Conservation (phyloP, 2,888 invertebrate species). For the Drosophila lutescens region DNA sequence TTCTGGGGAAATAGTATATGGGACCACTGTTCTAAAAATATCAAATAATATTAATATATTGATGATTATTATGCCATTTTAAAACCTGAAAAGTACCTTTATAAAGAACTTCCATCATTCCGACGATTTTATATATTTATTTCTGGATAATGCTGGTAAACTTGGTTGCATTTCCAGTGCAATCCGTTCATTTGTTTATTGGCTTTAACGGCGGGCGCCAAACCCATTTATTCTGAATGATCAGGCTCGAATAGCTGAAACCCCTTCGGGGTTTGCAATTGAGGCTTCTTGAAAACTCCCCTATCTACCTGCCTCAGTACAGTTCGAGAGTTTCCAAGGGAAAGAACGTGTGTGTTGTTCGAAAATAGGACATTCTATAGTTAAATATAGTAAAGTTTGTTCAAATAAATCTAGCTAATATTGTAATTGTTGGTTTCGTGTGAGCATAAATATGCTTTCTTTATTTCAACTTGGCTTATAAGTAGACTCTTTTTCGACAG, state of each 20-base stretch:
- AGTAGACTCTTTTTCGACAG: constrained; percentile 1
- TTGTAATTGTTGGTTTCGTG: no score
- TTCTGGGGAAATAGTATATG: no score
- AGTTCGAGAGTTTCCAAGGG: neutral
- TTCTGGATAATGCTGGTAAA: neutral
- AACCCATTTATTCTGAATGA: neutral
- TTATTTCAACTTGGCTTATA: neutral
- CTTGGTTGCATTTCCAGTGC: neutral
- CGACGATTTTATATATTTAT: neutral
- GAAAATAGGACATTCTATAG: no score
- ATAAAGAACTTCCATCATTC: neutral
- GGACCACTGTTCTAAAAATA: no score
- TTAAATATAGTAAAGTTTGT: no score
- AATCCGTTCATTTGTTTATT: neutral
- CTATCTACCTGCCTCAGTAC: neutral
- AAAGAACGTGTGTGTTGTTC: neutral
- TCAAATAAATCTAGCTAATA: no score
- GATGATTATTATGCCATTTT: no score
- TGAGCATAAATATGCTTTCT: no score
- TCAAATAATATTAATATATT: no score
- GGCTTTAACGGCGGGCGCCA: neutral
- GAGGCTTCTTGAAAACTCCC: neutral
- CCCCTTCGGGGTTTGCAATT: neutral
- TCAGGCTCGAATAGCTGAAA: neutral
- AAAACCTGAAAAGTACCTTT: no score